Evolutionary conservation across 2,113 vertebrate species (phyloP), one percentile per base, ranked within the genome.

Genomic region (Neotragus moschatus): DNA sequence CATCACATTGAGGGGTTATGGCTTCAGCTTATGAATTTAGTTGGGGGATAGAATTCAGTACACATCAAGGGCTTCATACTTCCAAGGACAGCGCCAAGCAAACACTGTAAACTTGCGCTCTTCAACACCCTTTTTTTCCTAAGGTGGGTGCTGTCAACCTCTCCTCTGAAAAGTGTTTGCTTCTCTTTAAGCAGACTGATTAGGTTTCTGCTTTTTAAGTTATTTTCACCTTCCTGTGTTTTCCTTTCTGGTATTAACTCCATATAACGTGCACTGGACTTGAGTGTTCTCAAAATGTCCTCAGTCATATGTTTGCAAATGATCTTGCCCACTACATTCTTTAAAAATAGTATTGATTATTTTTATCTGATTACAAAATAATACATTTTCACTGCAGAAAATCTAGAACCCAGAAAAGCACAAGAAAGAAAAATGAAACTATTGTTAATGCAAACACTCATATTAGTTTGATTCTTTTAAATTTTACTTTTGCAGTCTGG

Each of bases 301-400:
- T 89, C 43, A 92, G 79, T 53, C 13, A 33, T 60, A 55, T 12
- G 45, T 92, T 61, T 92, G 45, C 88, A 92, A 80, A 94, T 77
- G 33, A 55, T 92, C 12, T 92, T 13, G 43, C 28, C 25, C 51
- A 49, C 55, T 85, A 53, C 13, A 61, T 58, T 94, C 89, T 84
- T 95, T 84, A 66, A 96, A 92, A 88, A 84, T 88, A 87, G 61
- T 30, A 88, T 4, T 60, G 70, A 58, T 58, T 84, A 81, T 88
- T 84, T 94, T 92, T 92, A 91, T 84, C 66, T 92, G 25, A 86
- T 89, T 63, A 39, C 3, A 90, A 94, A 90, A 86, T 56, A 90
- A 56, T 73, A 61, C 39, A 77, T 36, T 90, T 91, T 61, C 47
- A 96, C 49, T 81, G 47, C 36, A 90, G 30, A 97, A 92, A 70